Percentiles rank a stretch among this genome's conserved stretches.
Conservation (phyloP, 2,888 invertebrate species). For the Harpalus rubripes region DNA sequence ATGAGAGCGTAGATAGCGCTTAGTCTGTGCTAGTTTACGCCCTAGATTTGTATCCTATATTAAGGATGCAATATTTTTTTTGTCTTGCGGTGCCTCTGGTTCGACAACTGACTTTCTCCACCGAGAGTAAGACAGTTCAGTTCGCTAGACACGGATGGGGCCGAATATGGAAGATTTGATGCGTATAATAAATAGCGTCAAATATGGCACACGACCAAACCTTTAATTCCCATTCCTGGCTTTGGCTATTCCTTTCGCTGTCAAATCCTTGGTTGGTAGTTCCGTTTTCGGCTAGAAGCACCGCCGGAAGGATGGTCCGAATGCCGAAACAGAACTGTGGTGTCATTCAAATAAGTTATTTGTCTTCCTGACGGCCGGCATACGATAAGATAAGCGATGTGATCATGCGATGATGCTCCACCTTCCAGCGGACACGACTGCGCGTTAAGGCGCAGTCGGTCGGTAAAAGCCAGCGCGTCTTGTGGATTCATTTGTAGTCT, state of each 20-base stretch:
- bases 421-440: slow-evolving; percentile 74
- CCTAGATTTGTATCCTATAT: slow-evolving; percentile 74
- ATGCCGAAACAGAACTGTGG: slow-evolving; percentile 71
- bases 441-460: slow-evolving; percentile 72
- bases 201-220: slow-evolving; percentile 73
- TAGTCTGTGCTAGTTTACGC: slow-evolving; percentile 78
- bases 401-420: slow-evolving; percentile 59
- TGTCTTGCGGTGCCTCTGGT: slow-evolving; percentile 78
- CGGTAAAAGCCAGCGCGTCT: slow-evolving; percentile 70
- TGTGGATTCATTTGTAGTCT: slow-evolving; percentile 73
- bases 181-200: slow-evolving; percentile 70
- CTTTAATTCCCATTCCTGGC: slow-evolving; percentile 3
- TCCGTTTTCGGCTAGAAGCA: slow-evolving; percentile 62
- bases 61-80: slow-evolving; percentile 69
- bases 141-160: slow-evolving; percentile 74
- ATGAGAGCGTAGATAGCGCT: slow-evolving; percentile 80
- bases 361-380: slow-evolving; percentile 73
- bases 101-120: slow-evolving; percentile 74
- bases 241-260: neutral
- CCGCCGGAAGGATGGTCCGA: slow-evolving; percentile 71
- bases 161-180: slow-evolving; percentile 76
- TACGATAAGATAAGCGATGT: slow-evolving; percentile 51
- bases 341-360: slow-evolving; percentile 73
- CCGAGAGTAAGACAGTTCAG: slow-evolving; percentile 74
- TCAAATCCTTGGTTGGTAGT: slow-evolving; percentile 27